Evolutionary conservation across 1,140 invertebrate species (phyloP).

Genomic region (Zaprionus camerounensis): DNA sequence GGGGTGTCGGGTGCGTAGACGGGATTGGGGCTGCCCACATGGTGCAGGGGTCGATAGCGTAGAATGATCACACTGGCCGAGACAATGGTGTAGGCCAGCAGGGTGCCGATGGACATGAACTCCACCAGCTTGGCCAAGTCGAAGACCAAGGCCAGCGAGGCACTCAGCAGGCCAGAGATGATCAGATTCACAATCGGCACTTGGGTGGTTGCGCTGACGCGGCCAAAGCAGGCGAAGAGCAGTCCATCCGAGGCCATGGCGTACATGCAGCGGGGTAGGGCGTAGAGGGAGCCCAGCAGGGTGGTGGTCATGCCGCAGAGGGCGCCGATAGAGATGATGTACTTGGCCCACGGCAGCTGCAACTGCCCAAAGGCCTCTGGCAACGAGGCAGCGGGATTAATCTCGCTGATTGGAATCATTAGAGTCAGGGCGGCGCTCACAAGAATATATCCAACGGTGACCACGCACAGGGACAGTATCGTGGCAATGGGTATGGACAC

Average conservation of each 20-base stretch:
- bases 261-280: conserved; percentile 93
- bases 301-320: conserved; percentile 96
- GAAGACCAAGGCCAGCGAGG: conserved; percentile 92
- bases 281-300: conserved; percentile 93
- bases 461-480: conserved; percentile 90
- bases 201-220: conserved; percentile 90
- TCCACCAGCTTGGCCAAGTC: conserved; percentile 96
- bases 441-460: conserved; percentile 91
- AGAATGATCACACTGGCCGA: conserved; percentile 94
- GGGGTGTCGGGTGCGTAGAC: conserved; percentile 77
- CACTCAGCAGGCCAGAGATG: conserved; percentile 91
- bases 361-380: conserved; percentile 92
- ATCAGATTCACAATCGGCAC: conserved; percentile 92
- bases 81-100: conserved; percentile 95
- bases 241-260: conserved; percentile 95
- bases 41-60: conserved; percentile 88
- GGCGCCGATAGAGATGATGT: conserved; percentile 93
- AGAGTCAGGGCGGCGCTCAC: conserved; percentile 93
- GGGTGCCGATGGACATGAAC: conserved; percentile 97
- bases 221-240: conserved; percentile 91
- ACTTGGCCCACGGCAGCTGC: conserved; percentile 93
- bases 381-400: conserved; percentile 91
- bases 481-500: conserved; percentile 93
- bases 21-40: conserved; percentile 79
- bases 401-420: conserved; percentile 91